These are phyloP conservation scores for Diploptera punctata DNA, from an alignment of 2,888 invertebrate species.

Conservation along the genomic window DNA sequence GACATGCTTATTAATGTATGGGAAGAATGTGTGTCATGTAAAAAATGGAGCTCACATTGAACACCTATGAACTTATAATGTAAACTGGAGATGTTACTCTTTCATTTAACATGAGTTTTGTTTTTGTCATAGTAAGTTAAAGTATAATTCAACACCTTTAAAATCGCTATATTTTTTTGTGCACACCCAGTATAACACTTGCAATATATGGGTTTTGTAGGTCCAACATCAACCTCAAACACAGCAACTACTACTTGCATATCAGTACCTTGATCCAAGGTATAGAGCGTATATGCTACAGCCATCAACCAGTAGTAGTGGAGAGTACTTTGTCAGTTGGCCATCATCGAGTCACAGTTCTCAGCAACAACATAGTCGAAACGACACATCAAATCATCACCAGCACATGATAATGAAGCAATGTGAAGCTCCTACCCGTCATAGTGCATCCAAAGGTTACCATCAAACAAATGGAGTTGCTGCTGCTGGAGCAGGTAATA, in stretches of 20 bases:
- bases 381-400: slow-evolving; percentile 69
- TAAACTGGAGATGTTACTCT: too few relatives aligned
- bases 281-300: slow-evolving; percentile 74
- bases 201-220: slow-evolving; percentile 18
- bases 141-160: too few relatives aligned
- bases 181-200: too few relatives aligned
- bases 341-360: slow-evolving; percentile 65
- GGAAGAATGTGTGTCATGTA: too few relatives aligned
- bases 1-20: too few relatives aligned
- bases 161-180: too few relatives aligned
- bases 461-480: slow-evolving; percentile 55
- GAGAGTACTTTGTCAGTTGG: slow-evolving; percentile 74
- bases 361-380: slow-evolving; percentile 55
- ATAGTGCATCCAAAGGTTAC: slow-evolving; percentile 48
- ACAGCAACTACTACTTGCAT: slow-evolving; percentile 62
- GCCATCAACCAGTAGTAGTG: slow-evolving; percentile 66
- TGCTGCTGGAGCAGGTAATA: slow-evolving; percentile 42
- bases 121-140: too few relatives aligned
- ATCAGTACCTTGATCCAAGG: slow-evolving; percentile 74
- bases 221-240: slow-evolving; percentile 57
- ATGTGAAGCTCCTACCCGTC: slow-evolving; percentile 50
- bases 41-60: too few relatives aligned
- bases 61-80: too few relatives aligned
- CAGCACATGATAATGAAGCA: slow-evolving; percentile 62
- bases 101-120: too few relatives aligned